A percentile compares a stretch with the other conserved stretches of the same genome.
Evolutionary conservation across 2,888 invertebrate genomes (phyloP).

Genomic region (Drosophila vallismaia): DNA sequence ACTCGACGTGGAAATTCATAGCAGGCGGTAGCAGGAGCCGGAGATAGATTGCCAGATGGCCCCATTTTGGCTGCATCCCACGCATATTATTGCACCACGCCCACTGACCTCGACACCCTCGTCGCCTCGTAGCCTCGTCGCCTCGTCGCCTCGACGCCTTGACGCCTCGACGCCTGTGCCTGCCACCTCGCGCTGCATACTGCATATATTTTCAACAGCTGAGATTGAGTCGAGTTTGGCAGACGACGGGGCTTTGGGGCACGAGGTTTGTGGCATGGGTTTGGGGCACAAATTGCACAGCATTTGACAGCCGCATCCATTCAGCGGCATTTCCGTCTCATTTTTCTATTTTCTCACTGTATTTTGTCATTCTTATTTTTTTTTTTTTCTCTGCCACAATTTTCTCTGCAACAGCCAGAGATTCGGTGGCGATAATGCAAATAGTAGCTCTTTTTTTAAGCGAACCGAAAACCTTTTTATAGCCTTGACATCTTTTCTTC

Average conservation of each 20-base stretch:
- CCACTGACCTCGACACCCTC: background rate
- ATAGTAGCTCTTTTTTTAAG: conserved; percentile 13
- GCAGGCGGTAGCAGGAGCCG: conserved; percentile 52
- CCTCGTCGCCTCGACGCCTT: background rate
- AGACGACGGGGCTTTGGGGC: background rate
- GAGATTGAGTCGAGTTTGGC: conserved; percentile 51
- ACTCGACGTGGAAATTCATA: conserved; percentile 58
- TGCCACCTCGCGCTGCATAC: background rate
- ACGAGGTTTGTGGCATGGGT: too few species aligned
- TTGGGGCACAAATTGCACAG: conserved; percentile 58
- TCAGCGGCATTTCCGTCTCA: conserved; percentile 62
- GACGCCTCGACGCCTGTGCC: background rate
- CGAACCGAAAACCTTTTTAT: too few species aligned
- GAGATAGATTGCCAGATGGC: conserved; percentile 72
- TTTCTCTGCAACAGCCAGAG: background rate
- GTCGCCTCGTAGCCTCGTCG: too few species aligned
- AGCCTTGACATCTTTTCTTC: too few species aligned
- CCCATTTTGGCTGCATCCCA: conserved; percentile 40
- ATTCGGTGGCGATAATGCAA: conserved; percentile 47
- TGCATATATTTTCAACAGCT: conserved; percentile 33
- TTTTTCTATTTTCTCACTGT: conserved; percentile 18
- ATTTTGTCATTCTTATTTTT: too few species aligned
- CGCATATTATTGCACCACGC: conserved; percentile 25
- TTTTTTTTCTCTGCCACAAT: too few species aligned
- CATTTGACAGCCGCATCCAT: conserved; percentile 75